Conservation (phyloP, 2,888 invertebrate species). For the Pyralis farinalis region DNA sequence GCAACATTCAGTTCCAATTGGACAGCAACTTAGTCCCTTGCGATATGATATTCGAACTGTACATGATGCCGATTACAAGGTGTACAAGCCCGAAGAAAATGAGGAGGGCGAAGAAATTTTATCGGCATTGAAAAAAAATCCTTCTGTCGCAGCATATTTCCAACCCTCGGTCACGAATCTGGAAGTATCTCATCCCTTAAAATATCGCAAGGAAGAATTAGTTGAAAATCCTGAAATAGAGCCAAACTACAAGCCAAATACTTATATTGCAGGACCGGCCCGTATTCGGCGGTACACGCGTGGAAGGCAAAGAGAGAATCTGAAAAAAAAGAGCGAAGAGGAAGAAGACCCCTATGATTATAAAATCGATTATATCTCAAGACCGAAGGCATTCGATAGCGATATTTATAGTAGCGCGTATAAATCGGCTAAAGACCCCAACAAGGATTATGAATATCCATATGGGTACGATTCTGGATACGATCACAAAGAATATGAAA, state of each 20-base stretch:
- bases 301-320: slow-evolving; percentile 60
- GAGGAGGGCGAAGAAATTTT: slow-evolving; percentile 64
- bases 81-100: slow-evolving; percentile 67
- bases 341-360: slow-evolving; percentile 77
- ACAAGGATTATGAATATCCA: slow-evolving; percentile 69
- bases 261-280: slow-evolving; percentile 70
- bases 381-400: slow-evolving; percentile 75
- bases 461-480: slow-evolving; percentile 75
- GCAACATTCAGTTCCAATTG: slow-evolving; percentile 34
- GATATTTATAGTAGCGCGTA: slow-evolving; percentile 68
- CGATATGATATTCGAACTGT: slow-evolving; percentile 70
- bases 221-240: slow-evolving; percentile 54
- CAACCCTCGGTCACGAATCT: slow-evolving; percentile 64
- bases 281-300: slow-evolving; percentile 74
- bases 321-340: slow-evolving; percentile 52
- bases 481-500: slow-evolving; percentile 76
- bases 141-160: slow-evolving; percentile 67
- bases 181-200: slow-evolving; percentile 65
- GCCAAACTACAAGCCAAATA: slow-evolving; percentile 70
- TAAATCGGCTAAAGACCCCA: slow-evolving; percentile 57
- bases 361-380: slow-evolving; percentile 67
- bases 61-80: slow-evolving; percentile 72
- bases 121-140: slow-evolving; percentile 67
- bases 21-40: slow-evolving; percentile 52
- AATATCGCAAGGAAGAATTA: slow-evolving; percentile 64